phyloP scores from a whole-genome alignment of 2,113 vertebrate genomes.

The Morone chrysops region DNA sequence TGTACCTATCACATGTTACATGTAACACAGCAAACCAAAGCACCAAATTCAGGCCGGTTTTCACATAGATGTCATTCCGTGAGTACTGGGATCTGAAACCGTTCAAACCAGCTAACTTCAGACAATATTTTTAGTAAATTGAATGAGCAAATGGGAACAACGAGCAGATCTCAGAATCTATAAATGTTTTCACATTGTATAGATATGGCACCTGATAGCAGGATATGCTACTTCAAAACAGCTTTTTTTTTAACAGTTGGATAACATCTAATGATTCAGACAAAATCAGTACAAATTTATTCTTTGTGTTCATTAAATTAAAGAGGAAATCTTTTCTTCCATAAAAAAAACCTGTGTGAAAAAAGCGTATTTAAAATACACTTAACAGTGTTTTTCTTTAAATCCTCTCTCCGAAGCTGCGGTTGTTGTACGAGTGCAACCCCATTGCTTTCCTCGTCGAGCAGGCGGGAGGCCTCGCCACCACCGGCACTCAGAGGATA shows the following conservation, averaged over 20 bases:
- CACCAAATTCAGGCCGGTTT: background rate
- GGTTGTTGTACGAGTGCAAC: conserved; percentile 97
- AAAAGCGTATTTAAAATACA: no score
- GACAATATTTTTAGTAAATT: background rate
- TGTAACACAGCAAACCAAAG: background rate
- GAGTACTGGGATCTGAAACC: background rate
- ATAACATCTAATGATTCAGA: background rate
- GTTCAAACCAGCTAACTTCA: background rate
- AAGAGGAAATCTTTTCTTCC: no score
- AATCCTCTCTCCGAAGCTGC: conserved; percentile 77
- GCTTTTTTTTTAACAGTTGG: no score
- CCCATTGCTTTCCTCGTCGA: conserved; percentile 97
- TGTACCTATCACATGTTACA: rapidly evolving
- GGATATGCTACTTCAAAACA: background rate
- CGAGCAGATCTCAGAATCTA: background rate
- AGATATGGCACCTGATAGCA: background rate
- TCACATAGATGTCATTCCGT: background rate
- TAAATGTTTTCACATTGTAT: background rate
- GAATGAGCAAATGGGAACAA: background rate
- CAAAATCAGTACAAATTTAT: background rate
- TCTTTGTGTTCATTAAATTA: no score
- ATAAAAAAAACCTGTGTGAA: no score
- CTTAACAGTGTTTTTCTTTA: background rate
- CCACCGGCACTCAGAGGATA: conserved; percentile 90
- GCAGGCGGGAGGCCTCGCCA: conserved; percentile 94